Conservation (phyloP, 2,888 invertebrate genomes). For the Gymnocheta viridis region DNA sequence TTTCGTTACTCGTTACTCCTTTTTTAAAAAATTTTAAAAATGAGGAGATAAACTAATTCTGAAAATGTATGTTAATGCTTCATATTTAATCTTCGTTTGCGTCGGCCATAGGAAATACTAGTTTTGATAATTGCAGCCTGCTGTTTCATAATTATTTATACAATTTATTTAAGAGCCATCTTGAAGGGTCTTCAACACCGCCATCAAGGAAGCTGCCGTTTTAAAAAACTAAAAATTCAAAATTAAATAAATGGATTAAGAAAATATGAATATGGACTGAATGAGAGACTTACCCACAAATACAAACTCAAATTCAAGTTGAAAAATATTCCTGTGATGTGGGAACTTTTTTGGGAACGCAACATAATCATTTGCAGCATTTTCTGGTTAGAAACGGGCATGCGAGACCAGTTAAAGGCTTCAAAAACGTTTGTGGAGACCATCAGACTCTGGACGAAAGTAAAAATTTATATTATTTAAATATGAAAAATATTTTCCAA, state of each 20-base stretch:
- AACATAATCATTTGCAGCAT: conserved; percentile 55
- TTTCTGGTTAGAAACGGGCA: conserved; percentile 21
- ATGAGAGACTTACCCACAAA: conserved; percentile 59
- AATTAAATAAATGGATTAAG: background rate
- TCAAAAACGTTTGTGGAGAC: conserved; percentile 26
- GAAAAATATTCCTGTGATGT: conserved; percentile 52
- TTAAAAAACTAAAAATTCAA: conserved; percentile 46
- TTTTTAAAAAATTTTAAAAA: too few relatives aligned
- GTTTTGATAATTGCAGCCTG: too few relatives aligned
- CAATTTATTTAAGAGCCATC: background rate
- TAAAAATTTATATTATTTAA: background rate
- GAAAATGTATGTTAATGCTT: too few relatives aligned
- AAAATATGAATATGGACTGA: too few relatives aligned
- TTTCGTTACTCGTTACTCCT: too few relatives aligned
- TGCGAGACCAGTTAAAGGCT: conserved; percentile 26
- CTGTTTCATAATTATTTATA: too few relatives aligned
- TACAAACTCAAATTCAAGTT: conserved; percentile 57
- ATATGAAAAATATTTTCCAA: background rate
- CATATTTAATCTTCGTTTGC: too few relatives aligned
- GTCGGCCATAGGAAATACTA: too few relatives aligned
- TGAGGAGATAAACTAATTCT: too few relatives aligned
- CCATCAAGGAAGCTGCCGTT: conserved; percentile 48
- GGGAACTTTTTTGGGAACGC: conserved; percentile 37
- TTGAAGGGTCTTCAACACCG: conserved; percentile 25
- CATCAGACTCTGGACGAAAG: conserved; percentile 10